Base-by-base conservation (phyloP, 2,797 vertebrate species). In the Poecilia gillii region DNA sequence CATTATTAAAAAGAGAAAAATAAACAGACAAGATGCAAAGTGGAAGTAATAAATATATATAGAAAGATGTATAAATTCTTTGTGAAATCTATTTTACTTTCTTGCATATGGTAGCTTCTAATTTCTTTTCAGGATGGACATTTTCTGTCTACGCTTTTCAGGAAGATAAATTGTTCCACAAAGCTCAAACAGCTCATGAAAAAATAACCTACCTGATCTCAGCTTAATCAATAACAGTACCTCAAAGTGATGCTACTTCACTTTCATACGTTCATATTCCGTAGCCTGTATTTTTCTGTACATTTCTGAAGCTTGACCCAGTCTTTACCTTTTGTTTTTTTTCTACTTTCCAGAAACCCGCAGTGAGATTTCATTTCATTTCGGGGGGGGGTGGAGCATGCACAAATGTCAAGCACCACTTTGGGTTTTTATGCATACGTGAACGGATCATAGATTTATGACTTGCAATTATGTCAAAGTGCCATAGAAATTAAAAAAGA, bases 401-500 rank as follows among this genome's bases (percentile, higher is more conserved):
- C 92, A 89, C 95, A 95, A 96, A 94, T 95, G 93, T 88, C 91
- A 84, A 90, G 88, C 91, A 93, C 89, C 92, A 59, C 90, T 78
- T 8, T 88, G 89, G 89, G 91, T 87, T 89, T 92, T 85, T 78
- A 82, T 43, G 76, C 93, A 93, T 90, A 74, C 49, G 84, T 89
- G 43, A 94, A 94, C 89, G 82, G 66, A 92, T 96, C 92, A 93
- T 90, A 96, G 95, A 95, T 96, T 96, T 96, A 94, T 91, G 95
- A 94, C 94, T 92, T 33, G 90, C 81, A 94, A 93, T 96, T 95
- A 96, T 96, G 93, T 94, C 95, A 94, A 85, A 95, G 94, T 90
- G 90, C 88, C 92, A 16, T 31, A 46, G 55, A 80, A 88, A 89
- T 95, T 88, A 47, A 57, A 51, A 88, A 59, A 94, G 96, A 47